These are phyloP conservation scores for Scotopteryx bipunctaria DNA, from an alignment of 2,888 invertebrate species.

Conservation along the genomic window DNA sequence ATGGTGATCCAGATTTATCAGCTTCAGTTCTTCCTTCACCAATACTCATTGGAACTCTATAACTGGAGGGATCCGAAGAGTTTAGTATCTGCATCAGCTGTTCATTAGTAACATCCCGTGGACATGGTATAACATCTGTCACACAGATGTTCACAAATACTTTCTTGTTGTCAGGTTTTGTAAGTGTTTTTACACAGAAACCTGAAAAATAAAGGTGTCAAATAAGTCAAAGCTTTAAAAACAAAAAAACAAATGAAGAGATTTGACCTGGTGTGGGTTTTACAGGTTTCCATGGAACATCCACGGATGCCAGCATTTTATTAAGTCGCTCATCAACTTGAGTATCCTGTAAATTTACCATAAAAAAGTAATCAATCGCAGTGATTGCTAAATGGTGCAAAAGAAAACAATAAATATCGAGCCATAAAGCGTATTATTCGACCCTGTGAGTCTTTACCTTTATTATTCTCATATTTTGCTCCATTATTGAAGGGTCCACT, in stretches of 20 bases:
- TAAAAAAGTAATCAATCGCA: constrained; percentile 13
- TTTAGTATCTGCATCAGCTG: constrained; percentile 87
- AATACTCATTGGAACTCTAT: constrained; percentile 95
- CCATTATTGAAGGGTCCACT: constrained; percentile 84
- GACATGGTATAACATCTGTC: constrained; percentile 89
- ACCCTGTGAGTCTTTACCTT: too few relatives aligned
- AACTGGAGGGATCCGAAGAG: constrained; percentile 87
- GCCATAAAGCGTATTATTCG: too few relatives aligned
- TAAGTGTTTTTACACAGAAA: constrained; percentile 90
- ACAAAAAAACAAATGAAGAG: background rate
- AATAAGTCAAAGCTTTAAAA: too few relatives aligned
- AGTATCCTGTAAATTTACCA: constrained; percentile 65
- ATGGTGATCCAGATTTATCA: constrained; percentile 89
- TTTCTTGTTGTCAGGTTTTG: constrained; percentile 86
- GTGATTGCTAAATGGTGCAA: too few relatives aligned
- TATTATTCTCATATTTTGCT: constrained; percentile 80
- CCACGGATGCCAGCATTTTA: constrained; percentile 77
- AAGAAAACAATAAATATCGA: background rate
- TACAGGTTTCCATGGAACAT: constrained; percentile 84
- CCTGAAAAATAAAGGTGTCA: constrained; percentile 79
- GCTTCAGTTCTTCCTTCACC: constrained; percentile 90
- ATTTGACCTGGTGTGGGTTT: constrained; percentile 85
- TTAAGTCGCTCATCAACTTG: constrained; percentile 84
- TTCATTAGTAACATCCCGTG: constrained; percentile 87
- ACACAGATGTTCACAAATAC: constrained; percentile 94